Evolutionary conservation across 2,797 vertebrate genomes (phyloP).

Genomic region (Molossus molossus): DNA sequence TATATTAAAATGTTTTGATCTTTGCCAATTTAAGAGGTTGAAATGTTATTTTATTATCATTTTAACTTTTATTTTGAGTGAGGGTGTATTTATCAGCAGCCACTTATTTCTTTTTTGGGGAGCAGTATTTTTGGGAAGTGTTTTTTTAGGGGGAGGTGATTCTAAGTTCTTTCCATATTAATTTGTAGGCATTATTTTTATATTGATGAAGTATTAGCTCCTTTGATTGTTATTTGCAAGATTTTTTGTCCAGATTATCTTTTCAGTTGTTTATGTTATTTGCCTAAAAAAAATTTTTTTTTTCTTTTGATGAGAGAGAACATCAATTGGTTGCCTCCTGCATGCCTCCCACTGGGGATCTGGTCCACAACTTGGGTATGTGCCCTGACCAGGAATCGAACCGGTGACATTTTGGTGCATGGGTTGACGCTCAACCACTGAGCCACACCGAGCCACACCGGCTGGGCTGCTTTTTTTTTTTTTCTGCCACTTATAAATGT

Average conservation of each 20-base stretch:
- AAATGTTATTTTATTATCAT: constrained; percentile 29
- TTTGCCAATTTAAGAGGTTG: not conserved
- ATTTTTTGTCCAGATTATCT: not conserved
- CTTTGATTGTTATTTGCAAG: not conserved
- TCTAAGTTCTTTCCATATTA: not conserved
- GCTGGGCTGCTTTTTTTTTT: no score
- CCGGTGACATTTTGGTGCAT: no score
- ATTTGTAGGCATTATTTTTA: not conserved
- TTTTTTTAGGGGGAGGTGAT: not conserved
- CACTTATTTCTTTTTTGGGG: not conserved
- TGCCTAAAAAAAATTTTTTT: not conserved
- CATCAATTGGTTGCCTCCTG: no score
- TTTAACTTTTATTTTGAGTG: not conserved
- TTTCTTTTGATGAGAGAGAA: no score
- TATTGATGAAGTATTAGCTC: not conserved
- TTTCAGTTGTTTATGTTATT: not conserved
- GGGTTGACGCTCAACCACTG: no score
- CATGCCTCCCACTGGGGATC: no score
- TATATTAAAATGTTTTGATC: not conserved
- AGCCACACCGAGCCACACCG: no score
- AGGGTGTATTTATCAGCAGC: not conserved
- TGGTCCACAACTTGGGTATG: no score
- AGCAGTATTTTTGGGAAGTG: not conserved
- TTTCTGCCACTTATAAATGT: not conserved
- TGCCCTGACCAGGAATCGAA: no score